Evolutionary conservation across 2,113 vertebrate species (phyloP).

Genomic region (cat (Felis catus)): DNA sequence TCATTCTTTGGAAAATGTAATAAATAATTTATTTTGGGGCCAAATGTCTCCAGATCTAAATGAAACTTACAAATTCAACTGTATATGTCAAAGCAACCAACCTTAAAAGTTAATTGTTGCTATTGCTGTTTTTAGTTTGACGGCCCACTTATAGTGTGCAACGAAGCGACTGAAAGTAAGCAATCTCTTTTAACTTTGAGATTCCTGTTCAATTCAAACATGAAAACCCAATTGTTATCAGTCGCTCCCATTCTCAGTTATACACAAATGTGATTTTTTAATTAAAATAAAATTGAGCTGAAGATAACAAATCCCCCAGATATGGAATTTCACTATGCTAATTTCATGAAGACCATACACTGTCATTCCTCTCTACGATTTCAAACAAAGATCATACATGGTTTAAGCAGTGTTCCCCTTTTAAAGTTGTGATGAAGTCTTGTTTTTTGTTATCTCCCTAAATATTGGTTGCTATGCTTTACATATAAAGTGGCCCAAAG

Average conservation of each 20-base stretch:
- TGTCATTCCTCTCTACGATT: not conserved
- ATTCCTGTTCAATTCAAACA: not conserved
- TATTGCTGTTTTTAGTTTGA: not conserved
- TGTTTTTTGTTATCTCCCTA: not conserved
- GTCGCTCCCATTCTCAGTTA: not conserved
- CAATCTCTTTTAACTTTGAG: not conserved
- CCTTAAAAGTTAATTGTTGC: not conserved
- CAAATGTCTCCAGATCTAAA: not conserved
- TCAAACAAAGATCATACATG: not conserved
- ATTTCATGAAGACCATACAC: not conserved
- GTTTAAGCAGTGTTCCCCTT: not conserved
- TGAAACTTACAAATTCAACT: not conserved
- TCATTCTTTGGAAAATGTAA: not conserved
- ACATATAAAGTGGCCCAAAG: not conserved
- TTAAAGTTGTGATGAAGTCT: not conserved
- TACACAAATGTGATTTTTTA: not conserved
- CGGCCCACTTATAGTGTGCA: not conserved
- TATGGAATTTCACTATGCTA: not conserved
- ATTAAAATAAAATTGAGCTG: not conserved
- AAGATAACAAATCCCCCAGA: not conserved
- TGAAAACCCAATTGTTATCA: not conserved
- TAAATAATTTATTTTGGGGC: not conserved
- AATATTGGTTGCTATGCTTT: not conserved
- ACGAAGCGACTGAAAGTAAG: not conserved
- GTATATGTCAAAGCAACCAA: not conserved